Evolutionary conservation across 2,797 vertebrate species (phyloP).

Genomic region (Euthynnus affinis): DNA sequence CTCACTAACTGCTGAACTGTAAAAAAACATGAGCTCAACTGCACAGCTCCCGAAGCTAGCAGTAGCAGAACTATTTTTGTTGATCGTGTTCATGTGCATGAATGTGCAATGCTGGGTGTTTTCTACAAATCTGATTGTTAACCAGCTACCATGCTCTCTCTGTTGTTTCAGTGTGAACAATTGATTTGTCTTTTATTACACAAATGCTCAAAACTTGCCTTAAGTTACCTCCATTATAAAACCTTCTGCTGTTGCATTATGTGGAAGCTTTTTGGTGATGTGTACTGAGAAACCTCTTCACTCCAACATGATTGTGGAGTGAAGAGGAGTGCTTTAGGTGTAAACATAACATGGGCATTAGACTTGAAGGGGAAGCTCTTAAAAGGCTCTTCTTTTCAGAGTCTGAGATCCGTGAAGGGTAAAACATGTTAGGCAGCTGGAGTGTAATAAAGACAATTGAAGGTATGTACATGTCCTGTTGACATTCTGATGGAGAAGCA

Average conservation of each 20-base stretch:
- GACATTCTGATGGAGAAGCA: slow-evolving; percentile 52
- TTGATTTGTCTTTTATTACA: slow-evolving; percentile 40
- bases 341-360: slow-evolving; percentile 63
- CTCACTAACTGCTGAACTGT: slow-evolving; percentile 59
- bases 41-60: slow-evolving; percentile 17
- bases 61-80: slow-evolving; percentile 50
- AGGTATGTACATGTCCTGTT: slow-evolving; percentile 60
- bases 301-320: slow-evolving; percentile 54
- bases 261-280: slow-evolving; percentile 41
- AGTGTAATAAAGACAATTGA: slow-evolving; percentile 74
- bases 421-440: slow-evolving; percentile 64
- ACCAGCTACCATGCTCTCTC: slow-evolving; percentile 15
- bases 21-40: slow-evolving; percentile 39
- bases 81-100: slow-evolving; percentile 28
- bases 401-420: slow-evolving; percentile 73
- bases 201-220: slow-evolving; percentile 22
- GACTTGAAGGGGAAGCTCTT: slow-evolving; percentile 72
- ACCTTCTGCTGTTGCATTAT: slow-evolving; percentile 19
- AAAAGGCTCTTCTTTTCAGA: slow-evolving; percentile 61
- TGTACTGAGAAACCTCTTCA: slow-evolving; percentile 36
- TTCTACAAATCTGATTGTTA: slow-evolving; percentile 32
- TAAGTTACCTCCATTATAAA: slow-evolving; percentile 18
- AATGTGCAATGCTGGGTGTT: slow-evolving; percentile 35
- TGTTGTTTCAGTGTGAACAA: slow-evolving; percentile 11
- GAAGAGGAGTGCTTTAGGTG: slow-evolving; percentile 57